Base-by-base conservation (phyloP, 2,797 vertebrate species). In the Bovichtus diacanthus region DNA sequence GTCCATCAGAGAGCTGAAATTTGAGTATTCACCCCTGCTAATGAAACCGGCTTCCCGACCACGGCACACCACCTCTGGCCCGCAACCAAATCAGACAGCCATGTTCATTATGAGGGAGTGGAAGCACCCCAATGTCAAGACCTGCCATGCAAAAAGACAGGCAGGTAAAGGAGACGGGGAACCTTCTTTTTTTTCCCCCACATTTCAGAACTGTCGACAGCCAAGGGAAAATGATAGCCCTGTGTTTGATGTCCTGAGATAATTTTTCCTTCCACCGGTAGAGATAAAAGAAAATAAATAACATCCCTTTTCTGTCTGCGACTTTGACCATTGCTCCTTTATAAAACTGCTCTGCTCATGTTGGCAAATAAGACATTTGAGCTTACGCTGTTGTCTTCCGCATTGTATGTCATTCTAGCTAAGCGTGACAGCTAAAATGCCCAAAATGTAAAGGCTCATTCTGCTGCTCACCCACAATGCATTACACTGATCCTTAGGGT, bases 1-100 rank as follows among this genome's bases (percentile, higher is more conserved):
- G 89, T 93, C 90, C 90, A 90, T 92, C 87, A 93, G 84, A 92
- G 86, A 90, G 76, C 83, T 92, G 86, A 95, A 95, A 95, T 95
- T 88, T 91, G 76, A 78, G 84, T 87, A 89, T 95, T 92, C 88
- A 89, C 82, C 80, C 66, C 69, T n/a, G 86, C 84, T 92, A 92
- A 94, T 91, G 91, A 94, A 94, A 93, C 80, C 58, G 46, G 78
- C 83, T 84, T 84, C 38, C 53, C 19, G 66, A 74, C 80, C 82
- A 87, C 65, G 49, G 82, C 78, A 74, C 85, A n/a, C 81, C 81
- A 88, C 80, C 82, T 87, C 73, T 76, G 79, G 87, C 73, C 70
- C 47, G 36, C 51, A 74, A 87, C 90, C 83, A 88, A 81, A 87
- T 79, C 65, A 76, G 84, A 83, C 83, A 85, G 88, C 82, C 73